phyloP scores from a whole-genome alignment of 2,888 invertebrate genomes.

The Stenoptilia bipunctidactyla region DNA sequence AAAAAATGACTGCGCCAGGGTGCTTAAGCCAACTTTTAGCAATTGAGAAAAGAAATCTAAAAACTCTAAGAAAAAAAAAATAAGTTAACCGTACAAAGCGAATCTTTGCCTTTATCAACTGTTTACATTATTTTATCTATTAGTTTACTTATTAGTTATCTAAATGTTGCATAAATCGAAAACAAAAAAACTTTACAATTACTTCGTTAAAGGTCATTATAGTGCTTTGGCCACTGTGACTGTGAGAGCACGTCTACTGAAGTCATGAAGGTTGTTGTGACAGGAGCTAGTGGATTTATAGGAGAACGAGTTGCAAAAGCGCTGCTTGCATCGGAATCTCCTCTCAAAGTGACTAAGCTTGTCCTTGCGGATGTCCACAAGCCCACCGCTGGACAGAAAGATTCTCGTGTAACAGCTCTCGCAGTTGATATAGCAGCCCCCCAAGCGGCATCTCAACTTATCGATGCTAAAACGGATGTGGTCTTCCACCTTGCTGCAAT shows the following conservation, averaged over 20 bases:
- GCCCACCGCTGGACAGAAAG: conserved; percentile 15
- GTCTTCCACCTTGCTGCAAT: conserved; percentile 52
- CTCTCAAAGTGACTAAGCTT: conserved; percentile 21
- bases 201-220: too few relatives aligned
- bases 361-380: conserved; percentile 20
- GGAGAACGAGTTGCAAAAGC: conserved; percentile 25
- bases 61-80: too few relatives aligned
- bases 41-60: too few relatives aligned
- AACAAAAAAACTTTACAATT: too few relatives aligned
- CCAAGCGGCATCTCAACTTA: conserved; percentile 26
- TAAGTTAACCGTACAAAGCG: too few relatives aligned
- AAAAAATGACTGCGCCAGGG: too few relatives aligned
- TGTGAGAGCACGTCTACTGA: neutral
- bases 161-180: too few relatives aligned
- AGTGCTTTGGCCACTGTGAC: too few relatives aligned
- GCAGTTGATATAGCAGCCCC: conserved; percentile 24
- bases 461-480: conserved; percentile 26
- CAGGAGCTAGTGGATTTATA: conserved; percentile 35
- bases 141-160: too few relatives aligned
- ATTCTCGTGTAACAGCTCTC: conserved; percentile 25
- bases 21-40: too few relatives aligned
- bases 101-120: too few relatives aligned
- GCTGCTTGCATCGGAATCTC: conserved; percentile 16
- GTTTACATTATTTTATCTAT: too few relatives aligned
- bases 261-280: conserved; percentile 33